A percentile compares a stretch with the other conserved stretches of the same genome.
Conservation (phyloP, 2,113 vertebrate species). For the Gulo gulo region DNA sequence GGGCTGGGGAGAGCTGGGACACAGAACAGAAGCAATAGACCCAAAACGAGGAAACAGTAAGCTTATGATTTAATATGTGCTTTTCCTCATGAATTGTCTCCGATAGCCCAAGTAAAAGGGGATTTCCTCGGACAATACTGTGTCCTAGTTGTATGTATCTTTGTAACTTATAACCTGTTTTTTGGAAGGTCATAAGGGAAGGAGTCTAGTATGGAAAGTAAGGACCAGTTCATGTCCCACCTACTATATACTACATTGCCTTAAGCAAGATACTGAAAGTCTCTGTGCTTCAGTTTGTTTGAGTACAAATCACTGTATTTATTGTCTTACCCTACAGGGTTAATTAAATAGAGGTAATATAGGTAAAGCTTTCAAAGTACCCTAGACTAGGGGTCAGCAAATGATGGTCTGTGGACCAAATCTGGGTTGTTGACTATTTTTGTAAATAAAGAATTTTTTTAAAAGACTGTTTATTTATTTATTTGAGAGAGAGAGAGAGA, state of each 20-base stretch:
- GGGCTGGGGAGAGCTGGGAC: background rate
- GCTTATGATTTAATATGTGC: accelerated
- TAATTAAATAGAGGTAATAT: background rate
- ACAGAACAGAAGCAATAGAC: accelerated
- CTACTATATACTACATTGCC: background rate
- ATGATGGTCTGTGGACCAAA: background rate
- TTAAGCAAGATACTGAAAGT: background rate
- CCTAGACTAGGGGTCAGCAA: background rate
- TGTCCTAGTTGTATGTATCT: background rate
- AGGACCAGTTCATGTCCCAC: background rate
- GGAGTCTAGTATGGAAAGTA: background rate
- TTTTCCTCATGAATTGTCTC: background rate
- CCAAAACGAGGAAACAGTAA: accelerated
- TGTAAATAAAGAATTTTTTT: background rate
- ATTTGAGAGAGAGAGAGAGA: too few relatives aligned
- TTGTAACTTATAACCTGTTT: background rate
- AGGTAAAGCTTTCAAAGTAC: background rate
- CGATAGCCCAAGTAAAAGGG: background rate
- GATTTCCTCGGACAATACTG: background rate
- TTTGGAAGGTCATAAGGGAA: background rate
- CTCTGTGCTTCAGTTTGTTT: background rate
- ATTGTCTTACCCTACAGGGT: background rate
- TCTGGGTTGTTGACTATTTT: background rate
- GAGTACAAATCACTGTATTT: background rate
- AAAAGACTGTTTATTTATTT: too few relatives aligned